Evolutionary conservation across 2,113 vertebrate genomes (phyloP).

Genomic region (Dendrocopos noguchii): DNA sequence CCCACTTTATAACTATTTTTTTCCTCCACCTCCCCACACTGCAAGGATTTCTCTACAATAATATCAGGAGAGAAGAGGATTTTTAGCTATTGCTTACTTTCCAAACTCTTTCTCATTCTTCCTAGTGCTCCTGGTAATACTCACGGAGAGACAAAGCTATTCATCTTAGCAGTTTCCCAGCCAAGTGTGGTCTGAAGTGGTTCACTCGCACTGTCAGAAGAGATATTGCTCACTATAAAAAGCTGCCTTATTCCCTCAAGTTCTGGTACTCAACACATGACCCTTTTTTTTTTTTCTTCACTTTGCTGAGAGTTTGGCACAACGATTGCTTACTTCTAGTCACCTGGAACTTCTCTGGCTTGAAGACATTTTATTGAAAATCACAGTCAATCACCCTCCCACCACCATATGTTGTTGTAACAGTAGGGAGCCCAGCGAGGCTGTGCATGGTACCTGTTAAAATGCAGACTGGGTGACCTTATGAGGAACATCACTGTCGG

Average conservation of each 20-base stretch:
- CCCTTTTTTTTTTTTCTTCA: constrained; percentile 18
- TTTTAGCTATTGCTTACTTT: constrained; percentile 54
- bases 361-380: constrained; percentile 61
- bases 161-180: constrained; percentile 67
- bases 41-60: constrained; percentile 33
- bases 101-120: constrained; percentile 65
- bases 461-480: constrained; percentile 22
- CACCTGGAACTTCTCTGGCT: constrained; percentile 71
- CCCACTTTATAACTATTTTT: neutral
- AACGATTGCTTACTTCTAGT: constrained; percentile 58
- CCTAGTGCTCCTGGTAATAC: constrained; percentile 55
- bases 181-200: constrained; percentile 64
- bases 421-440: constrained; percentile 18
- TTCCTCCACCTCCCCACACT: accelerated
- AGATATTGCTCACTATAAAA: constrained; percentile 76
- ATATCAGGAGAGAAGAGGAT: constrained; percentile 25
- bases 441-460: neutral
- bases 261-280: constrained; percentile 44
- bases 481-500: neutral
- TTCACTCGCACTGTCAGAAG: constrained; percentile 74
- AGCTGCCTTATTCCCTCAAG: constrained; percentile 58
- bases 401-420: constrained; percentile 45
- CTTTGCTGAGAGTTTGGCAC: constrained; percentile 50
- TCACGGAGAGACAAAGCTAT: constrained; percentile 72
- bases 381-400: constrained; percentile 65